A percentile compares a stretch with the other conserved stretches of the same genome.
These are phyloP conservation scores for Oreochromis niloticus DNA, from an alignment of 2,113 vertebrate genomes.

Conservation along the genomic window DNA sequence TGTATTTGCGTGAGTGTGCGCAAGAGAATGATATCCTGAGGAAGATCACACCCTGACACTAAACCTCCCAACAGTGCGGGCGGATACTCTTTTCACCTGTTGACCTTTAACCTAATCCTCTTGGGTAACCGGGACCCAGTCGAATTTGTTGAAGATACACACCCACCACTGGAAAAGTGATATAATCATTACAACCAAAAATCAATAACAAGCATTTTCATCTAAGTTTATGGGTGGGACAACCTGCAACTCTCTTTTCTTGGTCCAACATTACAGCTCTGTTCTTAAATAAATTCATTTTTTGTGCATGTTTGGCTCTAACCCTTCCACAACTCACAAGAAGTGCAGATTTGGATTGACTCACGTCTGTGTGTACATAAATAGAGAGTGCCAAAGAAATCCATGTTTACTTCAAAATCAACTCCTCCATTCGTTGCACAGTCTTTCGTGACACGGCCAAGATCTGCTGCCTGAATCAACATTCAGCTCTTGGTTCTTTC, in stretches of 20 bases:
- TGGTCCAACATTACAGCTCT: not conserved
- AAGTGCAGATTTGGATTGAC: not conserved
- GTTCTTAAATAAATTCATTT: not conserved
- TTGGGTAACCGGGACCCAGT: not conserved
- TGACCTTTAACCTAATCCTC: constrained; percentile 13
- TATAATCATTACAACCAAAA: not conserved
- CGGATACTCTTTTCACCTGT: constrained; percentile 31
- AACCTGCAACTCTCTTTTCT: not conserved
- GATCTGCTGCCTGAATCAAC: not conserved
- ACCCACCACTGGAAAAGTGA: not conserved
- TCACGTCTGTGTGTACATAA: not conserved
- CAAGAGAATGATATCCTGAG: constrained; percentile 1
- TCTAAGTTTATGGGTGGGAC: not conserved
- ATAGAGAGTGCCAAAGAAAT: constrained; percentile 9
- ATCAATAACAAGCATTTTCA: not conserved
- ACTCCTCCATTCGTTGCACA: not conserved
- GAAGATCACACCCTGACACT: constrained; percentile 42
- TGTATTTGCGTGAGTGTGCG: not conserved
- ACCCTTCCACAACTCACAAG: not conserved
- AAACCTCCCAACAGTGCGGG: constrained; percentile 9
- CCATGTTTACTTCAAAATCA: constrained; percentile 25
- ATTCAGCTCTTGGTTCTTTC: not conserved
- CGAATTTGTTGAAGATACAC: not conserved
- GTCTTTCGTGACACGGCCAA: not conserved
- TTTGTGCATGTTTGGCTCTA: not conserved